Base-by-base conservation (phyloP, 2,113 vertebrate species). In the Coryphaenoides rupestris region DNA sequence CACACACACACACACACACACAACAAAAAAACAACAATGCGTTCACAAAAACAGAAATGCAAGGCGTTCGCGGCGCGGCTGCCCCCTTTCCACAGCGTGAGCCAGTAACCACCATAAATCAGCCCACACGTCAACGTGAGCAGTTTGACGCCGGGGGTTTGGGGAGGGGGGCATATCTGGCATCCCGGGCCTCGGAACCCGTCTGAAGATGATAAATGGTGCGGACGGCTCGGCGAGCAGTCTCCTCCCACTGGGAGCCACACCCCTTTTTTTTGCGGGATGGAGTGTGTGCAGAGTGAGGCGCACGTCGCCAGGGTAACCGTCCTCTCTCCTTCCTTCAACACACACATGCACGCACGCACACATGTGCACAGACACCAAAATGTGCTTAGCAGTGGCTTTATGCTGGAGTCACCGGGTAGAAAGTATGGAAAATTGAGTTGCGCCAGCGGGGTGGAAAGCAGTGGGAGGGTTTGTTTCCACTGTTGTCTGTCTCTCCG, bases 361-460 rank as follows among this genome's bases (percentile, higher is more conserved):
- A n/a, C n/a, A n/a, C n/a, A n/a, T n/a, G n/a, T n/a, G n/a, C n/a
- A n/a, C 66, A 50, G 49, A 45, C 19, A 52, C 1, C 49, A 50
- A 78, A 80, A 88, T 88, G 77, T 58, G 66, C 72, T 83, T 70
- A 80, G 83, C 88, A 88, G 86, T 86, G 89, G 87, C 75, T 79
- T 75, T 65, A 40, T 78, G 64, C 65, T 73, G 78, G 75, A 79
- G 70, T 75, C 74, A 58, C 73, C 60, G 74, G 79, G 84, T 61
- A 63, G 60, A 58, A 66, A 69, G 33, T 15, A 70, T 76, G 87
- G 85, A 86, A 89, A 88, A 83, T 79, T 21, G 17, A 74, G 57
- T 49, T 0, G 46, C 76, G 84, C 82, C 85, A 89, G 85, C 81
- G 83, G 81, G 84, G 76, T 67, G 76, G 68, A 73, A 70, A 78